Percentiles rank a stretch among this genome's conserved stretches.
phyloP scores from a whole-genome alignment of 2,113 vertebrate species.

The Cottus gobio region DNA sequence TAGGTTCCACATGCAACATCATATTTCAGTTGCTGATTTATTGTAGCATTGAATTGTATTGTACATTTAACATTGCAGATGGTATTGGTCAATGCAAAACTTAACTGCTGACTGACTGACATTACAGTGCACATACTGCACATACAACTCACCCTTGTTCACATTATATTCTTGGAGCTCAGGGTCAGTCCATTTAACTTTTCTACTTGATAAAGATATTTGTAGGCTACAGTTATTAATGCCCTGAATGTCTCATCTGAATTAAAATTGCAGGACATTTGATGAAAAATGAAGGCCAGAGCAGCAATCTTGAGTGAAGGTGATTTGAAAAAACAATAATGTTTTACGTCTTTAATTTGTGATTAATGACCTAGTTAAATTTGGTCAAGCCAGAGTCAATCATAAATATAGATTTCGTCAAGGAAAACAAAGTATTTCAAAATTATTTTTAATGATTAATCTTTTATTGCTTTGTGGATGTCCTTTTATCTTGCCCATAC shows the following conservation, averaged over 20 bases:
- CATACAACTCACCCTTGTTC: neutral
- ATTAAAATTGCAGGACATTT: neutral
- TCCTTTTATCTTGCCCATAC: neutral
- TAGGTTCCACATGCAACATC: neutral
- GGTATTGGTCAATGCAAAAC: neutral
- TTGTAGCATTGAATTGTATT: neutral
- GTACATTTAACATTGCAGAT: neutral
- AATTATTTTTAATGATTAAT: neutral
- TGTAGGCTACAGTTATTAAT: neutral
- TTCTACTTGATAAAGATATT: neutral
- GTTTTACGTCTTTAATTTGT: neutral
- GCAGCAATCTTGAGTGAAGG: neutral
- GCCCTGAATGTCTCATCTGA: neutral
- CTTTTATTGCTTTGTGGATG: neutral
- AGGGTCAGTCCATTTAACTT: neutral
- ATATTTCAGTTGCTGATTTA: neutral
- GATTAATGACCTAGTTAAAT: no score
- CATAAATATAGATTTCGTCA: neutral
- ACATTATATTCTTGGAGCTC: neutral
- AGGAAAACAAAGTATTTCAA: neutral
- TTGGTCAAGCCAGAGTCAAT: neutral
- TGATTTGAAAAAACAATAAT: neutral
- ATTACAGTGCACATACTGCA: neutral
- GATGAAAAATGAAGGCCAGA: neutral
- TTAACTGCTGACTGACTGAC: neutral